A percentile compares a stretch with the other conserved stretches of the same genome.
These are phyloP conservation scores for Dasyurus viverrinus DNA, from an alignment of 2,113 vertebrate species.

Conservation along the genomic window DNA sequence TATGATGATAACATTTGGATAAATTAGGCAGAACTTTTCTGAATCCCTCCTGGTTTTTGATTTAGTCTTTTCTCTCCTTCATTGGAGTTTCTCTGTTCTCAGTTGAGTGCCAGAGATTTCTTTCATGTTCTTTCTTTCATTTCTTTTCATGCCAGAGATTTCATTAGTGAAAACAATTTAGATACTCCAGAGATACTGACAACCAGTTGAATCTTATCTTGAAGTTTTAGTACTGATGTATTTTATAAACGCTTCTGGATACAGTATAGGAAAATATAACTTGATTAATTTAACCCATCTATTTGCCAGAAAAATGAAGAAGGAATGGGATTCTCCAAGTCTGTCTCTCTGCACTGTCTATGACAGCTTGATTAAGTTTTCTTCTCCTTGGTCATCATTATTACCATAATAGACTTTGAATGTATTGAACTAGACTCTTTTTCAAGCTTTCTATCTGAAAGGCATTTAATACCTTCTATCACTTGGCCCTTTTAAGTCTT, in stretches of 20 bases:
- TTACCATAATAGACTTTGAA: background rate
- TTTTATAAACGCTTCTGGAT: background rate
- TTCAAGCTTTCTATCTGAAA: background rate
- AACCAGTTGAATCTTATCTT: conserved; percentile 9
- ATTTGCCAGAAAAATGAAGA: background rate
- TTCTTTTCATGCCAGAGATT: no score
- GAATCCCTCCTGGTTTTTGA: background rate
- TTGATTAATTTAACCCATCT: background rate
- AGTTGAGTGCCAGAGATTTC: background rate
- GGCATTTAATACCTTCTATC: background rate
- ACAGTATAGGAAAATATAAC: background rate
- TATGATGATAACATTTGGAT: conserved; percentile 68
- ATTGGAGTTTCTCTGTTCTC: conserved; percentile 21
- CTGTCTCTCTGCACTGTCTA: background rate
- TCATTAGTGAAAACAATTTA: background rate
- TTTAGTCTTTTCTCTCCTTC: conserved; percentile 5
- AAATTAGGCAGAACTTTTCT: conserved; percentile 21
- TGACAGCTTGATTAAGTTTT: background rate
- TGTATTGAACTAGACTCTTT: background rate
- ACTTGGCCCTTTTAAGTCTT: background rate
- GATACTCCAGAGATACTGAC: conserved; percentile 18
- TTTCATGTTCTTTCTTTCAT: conserved; percentile 25
- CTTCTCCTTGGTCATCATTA: background rate
- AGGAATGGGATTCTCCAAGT: background rate
- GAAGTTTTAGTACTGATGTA: conserved; percentile 22